Conservation (phyloP, 2,113 vertebrate genomes). For the Uria lomvia region DNA sequence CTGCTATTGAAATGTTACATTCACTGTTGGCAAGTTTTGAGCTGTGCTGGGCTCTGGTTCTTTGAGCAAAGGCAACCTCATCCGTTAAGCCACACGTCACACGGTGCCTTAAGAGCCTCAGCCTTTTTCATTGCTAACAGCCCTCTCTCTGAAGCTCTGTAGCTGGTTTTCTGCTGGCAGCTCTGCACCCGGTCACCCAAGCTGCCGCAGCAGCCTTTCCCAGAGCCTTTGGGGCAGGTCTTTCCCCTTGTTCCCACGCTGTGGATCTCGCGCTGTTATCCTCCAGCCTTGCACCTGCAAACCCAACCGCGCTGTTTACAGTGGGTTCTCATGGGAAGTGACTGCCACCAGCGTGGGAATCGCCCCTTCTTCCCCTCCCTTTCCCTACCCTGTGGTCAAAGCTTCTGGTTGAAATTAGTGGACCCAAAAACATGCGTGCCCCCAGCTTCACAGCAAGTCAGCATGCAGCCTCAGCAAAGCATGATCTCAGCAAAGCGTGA, state of each 20-base stretch:
- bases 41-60: neutral
- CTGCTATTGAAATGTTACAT: neutral
- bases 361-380: neutral
- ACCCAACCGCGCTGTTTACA: fast-evolving
- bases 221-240: neutral
- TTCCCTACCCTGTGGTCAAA: neutral
- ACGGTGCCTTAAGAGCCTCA: conserved; percentile 12
- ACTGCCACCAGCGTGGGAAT: conserved; percentile 15
- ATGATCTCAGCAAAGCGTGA: neutral
- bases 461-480: neutral
- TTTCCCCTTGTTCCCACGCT: conserved; percentile 33
- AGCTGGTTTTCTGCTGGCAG: neutral
- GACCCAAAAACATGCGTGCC: neutral
- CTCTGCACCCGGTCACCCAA: neutral
- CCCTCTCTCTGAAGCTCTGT: neutral
- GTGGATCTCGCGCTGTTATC: neutral
- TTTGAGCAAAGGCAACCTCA: neutral
- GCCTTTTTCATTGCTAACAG: neutral
- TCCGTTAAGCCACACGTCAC: neutral
- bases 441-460: neutral
- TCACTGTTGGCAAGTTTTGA: neutral
- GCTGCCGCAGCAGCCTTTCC: neutral
- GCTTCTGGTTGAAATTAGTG: neutral
- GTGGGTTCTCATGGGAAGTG: conserved; percentile 34
- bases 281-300: conserved; percentile 7